Base-by-base conservation (phyloP, 2,113 vertebrate genomes). In the Dendropsophus ebraccatus region DNA sequence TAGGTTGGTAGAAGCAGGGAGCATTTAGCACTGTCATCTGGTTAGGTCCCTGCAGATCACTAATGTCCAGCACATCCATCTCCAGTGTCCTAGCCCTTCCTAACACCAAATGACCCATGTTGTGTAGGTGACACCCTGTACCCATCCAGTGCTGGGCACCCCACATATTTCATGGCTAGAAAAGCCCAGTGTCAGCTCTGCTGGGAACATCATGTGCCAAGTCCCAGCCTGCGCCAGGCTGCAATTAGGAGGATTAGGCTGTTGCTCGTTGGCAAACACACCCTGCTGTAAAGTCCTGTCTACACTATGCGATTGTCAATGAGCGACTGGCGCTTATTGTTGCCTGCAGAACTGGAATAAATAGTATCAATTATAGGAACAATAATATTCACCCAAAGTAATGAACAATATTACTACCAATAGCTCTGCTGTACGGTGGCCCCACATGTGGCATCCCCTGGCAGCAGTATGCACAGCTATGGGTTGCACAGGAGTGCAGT, bases 211-310 rank as follows among this genome's bases (percentile, higher is more conserved):
- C 7, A 9, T 3, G 35, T 80, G 65, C 84, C 84, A 58, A 58
- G 35, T 23, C 76, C 49, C 62, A 58, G 13, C 37, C 76, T 73
- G 76, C n/a, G 23, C 83, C 45, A 78, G 76, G 8, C 73, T 73
- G 65, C 41, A 73, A 81, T 87, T 81, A 81, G n/a, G 65, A 73
- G 45, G 67, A 87, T 87, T 62, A 60, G 50, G 58, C 47, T 86
- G 19, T 49, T 72, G 47, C 62, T 56, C 32, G 37, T 28, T 70
- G 76, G n/a, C 84, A 70, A 60, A 47, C 35, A 41, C 73, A 35
- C 37, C 56, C 47, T 69, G 25, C n/a, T 13, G 17, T 80, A 69
- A 25, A 67, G 67, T 23, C 32, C 0, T 23, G 32, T 69, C 19
- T 35, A 35, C 65, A 35, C 17, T 79, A 32, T 37, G 4, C 4